phyloP scores from a whole-genome alignment of 2,113 vertebrate genomes.

The Nycticorax nycticorax region DNA sequence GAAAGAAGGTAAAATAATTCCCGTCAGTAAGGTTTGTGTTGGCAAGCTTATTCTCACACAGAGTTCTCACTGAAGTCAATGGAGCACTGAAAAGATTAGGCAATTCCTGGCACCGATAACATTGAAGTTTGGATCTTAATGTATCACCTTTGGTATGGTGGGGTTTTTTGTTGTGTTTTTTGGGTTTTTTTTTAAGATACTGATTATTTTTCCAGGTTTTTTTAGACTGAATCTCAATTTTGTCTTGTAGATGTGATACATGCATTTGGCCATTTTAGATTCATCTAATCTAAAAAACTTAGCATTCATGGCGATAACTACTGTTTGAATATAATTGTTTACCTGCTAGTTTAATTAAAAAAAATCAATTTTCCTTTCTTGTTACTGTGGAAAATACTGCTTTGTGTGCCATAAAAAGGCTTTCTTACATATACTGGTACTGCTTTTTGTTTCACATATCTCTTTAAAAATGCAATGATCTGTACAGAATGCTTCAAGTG shows the following conservation, averaged over 20 bases:
- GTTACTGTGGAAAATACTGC: neutral
- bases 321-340: neutral
- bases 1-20: neutral
- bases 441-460: neutral
- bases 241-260: neutral
- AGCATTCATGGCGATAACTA: neutral
- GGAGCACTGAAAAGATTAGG: neutral
- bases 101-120: neutral
- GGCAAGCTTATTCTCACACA: neutral
- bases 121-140: neutral
- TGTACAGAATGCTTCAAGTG: neutral
- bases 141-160: neutral
- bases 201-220: neutral
- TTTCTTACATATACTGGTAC: neutral
- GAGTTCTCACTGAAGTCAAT: conserved; percentile 51
- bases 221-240: neutral
- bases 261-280: conserved; percentile 1
- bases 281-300: neutral
- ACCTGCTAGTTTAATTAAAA: neutral
- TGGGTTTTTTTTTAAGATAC: neutral
- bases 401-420: neutral
- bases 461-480: neutral
- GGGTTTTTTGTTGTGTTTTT: neutral
- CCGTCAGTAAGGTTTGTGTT: neutral
- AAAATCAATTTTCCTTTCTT: neutral